phyloP scores from a whole-genome alignment of 2,797 vertebrate genomes.

The Sciaenops ocellatus region DNA sequence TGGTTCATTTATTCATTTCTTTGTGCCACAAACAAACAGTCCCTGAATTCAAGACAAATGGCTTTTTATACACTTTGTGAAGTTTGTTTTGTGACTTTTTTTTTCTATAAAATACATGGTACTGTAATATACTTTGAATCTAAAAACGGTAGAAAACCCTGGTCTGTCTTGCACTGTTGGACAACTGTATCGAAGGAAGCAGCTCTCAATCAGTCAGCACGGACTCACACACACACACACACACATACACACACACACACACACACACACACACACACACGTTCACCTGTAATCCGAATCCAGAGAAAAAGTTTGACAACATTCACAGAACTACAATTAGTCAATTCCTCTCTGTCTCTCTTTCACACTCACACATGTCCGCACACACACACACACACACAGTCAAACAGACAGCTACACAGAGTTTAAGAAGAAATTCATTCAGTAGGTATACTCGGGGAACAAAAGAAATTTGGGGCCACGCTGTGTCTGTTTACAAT shows the following conservation, averaged over 20 bases:
- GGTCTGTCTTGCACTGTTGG: conserved; percentile 52
- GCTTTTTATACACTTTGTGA: conserved; percentile 74
- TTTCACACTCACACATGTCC: neutral
- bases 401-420: conserved; percentile 23
- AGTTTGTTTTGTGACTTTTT: conserved; percentile 57
- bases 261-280: conserved; percentile 1
- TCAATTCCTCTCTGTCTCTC: neutral
- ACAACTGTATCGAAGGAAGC: conserved; percentile 65
- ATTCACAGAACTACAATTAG: conserved; percentile 41
- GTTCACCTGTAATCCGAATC: conserved; percentile 32
- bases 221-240: neutral
- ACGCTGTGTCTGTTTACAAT: conserved; percentile 48
- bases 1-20: conserved; percentile 79
- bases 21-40: conserved; percentile 82
- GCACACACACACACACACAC: conserved; percentile 5
- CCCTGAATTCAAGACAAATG: conserved; percentile 85
- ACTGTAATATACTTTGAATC: conserved; percentile 68
- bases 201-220: conserved; percentile 28
- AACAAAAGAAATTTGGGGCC: conserved; percentile 41
- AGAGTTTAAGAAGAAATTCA: conserved; percentile 30
- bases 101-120: conserved; percentile 75
- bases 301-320: conserved; percentile 38
- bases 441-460: conserved; percentile 39
- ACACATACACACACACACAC: neutral
- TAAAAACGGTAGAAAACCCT: conserved; percentile 83